These are phyloP conservation scores for Oscarella lobularis DNA, from an alignment of 37 sponge, comb jelly and placozoan genomes.

Conservation along the genomic window DNA sequence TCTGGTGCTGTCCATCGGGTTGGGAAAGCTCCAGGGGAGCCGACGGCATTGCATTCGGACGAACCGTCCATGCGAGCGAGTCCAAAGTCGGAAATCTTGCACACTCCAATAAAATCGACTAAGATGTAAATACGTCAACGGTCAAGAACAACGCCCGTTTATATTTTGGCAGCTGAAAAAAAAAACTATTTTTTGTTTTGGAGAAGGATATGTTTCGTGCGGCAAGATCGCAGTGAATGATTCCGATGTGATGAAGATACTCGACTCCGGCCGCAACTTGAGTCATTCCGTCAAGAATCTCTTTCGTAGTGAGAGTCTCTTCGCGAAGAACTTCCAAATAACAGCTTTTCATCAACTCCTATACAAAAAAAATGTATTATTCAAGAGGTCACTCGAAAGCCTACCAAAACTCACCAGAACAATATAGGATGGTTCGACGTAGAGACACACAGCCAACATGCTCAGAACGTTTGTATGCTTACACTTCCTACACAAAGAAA, in stretches of 20 bases:
- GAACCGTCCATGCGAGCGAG: conserved; percentile 27
- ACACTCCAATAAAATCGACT: background rate
- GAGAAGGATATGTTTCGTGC: conserved; percentile 79
- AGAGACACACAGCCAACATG: conserved; percentile 40
- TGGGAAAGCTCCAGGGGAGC: conserved; percentile 10
- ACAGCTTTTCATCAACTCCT: background rate
- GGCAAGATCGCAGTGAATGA: conserved; percentile 82
- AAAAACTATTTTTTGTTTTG: too few relatives aligned
- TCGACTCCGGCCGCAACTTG: conserved; percentile 63
- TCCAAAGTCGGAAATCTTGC: conserved; percentile 63
- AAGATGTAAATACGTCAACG: background rate
- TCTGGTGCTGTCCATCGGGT: conserved; percentile 83
- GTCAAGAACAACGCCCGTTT: too few relatives aligned
- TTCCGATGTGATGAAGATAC: conserved; percentile 48
- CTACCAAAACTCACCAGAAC: conserved; percentile 35
- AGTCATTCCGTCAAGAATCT: background rate
- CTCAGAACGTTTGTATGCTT: conserved; percentile 41
- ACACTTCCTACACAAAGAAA: conserved; percentile 29
- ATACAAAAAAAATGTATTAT: background rate
- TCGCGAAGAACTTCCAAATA: background rate
- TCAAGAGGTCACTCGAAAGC: background rate
- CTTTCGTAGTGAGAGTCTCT: background rate
- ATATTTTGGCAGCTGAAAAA: too few relatives aligned
- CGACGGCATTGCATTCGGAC: conserved; percentile 9
- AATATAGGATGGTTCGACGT: conserved; percentile 44